These are phyloP conservation scores for Turritopsis rubra DNA, from an alignment of 30 jellyfish, hydroid and myxozoan genomes.

Conservation along the genomic window DNA sequence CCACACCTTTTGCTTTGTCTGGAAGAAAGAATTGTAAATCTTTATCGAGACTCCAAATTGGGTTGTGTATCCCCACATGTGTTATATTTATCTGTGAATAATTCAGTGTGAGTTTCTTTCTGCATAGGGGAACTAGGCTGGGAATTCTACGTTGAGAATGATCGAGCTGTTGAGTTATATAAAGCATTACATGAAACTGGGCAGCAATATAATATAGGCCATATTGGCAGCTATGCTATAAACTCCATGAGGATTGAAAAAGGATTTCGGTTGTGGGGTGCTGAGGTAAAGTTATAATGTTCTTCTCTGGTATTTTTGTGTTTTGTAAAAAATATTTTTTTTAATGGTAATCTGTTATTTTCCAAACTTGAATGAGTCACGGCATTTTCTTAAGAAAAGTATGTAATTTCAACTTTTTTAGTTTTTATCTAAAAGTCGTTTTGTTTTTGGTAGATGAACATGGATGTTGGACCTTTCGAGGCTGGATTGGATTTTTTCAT, in stretches of 20 bases:
- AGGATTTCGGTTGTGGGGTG: conserved; percentile 98
- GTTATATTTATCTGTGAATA: too few species aligned
- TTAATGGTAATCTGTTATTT: neutral
- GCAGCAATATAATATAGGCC: conserved; percentile 82
- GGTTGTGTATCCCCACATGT: too few species aligned
- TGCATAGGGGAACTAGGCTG: conserved; percentile 94
- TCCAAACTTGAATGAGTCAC: neutral
- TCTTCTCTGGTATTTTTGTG: neutral
- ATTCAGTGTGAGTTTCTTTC: neutral
- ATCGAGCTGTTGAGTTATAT: conserved; percentile 59
- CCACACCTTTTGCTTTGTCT: too few species aligned
- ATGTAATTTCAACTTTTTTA: neutral
- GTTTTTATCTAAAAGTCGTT: neutral
- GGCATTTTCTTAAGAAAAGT: too few species aligned
- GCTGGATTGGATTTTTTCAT: conserved; percentile 97
- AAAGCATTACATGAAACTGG: conserved; percentile 72
- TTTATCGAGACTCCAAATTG: too few species aligned
- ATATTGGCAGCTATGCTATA: conserved; percentile 86
- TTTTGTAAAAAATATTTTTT: neutral
- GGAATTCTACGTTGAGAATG: conserved; percentile 92
- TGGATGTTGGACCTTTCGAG: conserved; percentile 89
- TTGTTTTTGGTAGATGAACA: conserved; percentile 71
- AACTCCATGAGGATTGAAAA: conserved; percentile 86
- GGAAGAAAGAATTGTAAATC: too few species aligned
- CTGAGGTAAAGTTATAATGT: conserved; percentile 68